Percentiles rank a stretch among this genome's conserved stretches.
Conservation (phyloP, 2,797 vertebrate species). For the Peromyscus attwateri region DNA sequence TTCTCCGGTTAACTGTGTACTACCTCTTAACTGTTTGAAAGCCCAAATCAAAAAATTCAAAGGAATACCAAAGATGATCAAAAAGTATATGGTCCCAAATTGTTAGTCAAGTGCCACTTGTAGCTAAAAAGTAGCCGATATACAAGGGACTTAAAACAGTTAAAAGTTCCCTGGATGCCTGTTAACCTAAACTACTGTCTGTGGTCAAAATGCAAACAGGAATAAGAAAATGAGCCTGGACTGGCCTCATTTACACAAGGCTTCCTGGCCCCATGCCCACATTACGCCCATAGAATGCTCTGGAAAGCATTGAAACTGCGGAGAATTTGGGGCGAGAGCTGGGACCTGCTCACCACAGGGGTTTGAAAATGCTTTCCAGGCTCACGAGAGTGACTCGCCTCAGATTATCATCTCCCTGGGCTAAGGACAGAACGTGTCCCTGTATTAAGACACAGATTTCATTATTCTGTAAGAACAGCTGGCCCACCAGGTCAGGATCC, state of each 20-base stretch:
- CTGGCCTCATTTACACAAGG: not conserved
- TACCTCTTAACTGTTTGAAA: not conserved
- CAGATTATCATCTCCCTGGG: not conserved
- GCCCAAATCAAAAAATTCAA: conserved; percentile 10
- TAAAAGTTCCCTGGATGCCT: not conserved
- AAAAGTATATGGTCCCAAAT: not conserved
- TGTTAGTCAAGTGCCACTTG: not conserved
- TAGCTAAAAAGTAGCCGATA: not conserved
- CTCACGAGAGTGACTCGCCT: not conserved
- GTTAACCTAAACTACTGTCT: conserved; percentile 9
- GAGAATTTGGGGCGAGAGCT: not conserved
- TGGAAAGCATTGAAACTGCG: not conserved
- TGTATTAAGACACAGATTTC: not conserved
- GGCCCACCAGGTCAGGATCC: not conserved
- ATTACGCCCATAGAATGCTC: not conserved
- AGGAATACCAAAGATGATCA: not conserved
- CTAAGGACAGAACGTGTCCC: not conserved
- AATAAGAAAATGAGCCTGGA: not conserved
- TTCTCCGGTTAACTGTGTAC: not conserved
- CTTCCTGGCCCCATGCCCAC: not conserved
- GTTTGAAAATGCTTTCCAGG: not conserved
- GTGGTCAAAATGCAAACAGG: not conserved
- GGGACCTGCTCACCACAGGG: not conserved
- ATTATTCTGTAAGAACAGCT: not conserved
- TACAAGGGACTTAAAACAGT: not conserved